Evolutionary conservation across 2,113 vertebrate species (phyloP).

Genomic region (Epinephelus lanceolatus): DNA sequence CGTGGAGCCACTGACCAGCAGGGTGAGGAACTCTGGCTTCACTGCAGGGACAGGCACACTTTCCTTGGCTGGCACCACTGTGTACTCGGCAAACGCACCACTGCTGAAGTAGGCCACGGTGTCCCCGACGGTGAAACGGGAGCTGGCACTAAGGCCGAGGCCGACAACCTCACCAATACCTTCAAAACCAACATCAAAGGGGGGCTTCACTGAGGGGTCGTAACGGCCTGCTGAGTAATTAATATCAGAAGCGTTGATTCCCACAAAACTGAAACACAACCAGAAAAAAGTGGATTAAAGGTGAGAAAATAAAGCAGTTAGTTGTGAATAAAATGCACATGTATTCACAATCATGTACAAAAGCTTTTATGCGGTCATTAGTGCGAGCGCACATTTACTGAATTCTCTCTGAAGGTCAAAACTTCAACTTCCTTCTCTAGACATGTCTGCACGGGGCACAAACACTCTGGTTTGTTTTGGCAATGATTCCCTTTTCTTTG

Average conservation of each 20-base stretch:
- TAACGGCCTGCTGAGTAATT: constrained; percentile 94
- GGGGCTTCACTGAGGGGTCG: constrained; percentile 86
- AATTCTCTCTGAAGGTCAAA: constrained; percentile 64
- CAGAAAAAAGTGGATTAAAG: constrained; percentile 43
- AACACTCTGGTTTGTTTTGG: constrained; percentile 68
- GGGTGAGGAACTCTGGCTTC: constrained; percentile 89
- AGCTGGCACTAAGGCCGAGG: constrained; percentile 91
- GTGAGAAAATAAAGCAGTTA: constrained; percentile 19
- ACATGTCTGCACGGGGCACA: constrained; percentile 47
- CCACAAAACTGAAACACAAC: constrained; percentile 88
- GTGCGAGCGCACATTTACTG: constrained; percentile 24
- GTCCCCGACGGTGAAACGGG: constrained; percentile 88
- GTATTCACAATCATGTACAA: not conserved
- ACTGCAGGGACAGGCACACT: constrained; percentile 84
- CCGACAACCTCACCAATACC: constrained; percentile 93
- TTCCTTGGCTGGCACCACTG: constrained; percentile 85
- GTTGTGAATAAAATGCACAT: not conserved
- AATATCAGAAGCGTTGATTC: constrained; percentile 95
- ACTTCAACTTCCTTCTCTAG: constrained; percentile 54
- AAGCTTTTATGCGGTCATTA: constrained; percentile 33
- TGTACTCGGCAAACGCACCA: constrained; percentile 94
- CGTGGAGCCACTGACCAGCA: constrained; percentile 90
- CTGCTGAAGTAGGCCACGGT: constrained; percentile 87
- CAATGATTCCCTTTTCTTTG: constrained; percentile 57
- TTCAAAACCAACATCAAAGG: constrained; percentile 93